Evolutionary conservation across 2,113 vertebrate species (phyloP).

Genomic region (Mionectes macconnelli): DNA sequence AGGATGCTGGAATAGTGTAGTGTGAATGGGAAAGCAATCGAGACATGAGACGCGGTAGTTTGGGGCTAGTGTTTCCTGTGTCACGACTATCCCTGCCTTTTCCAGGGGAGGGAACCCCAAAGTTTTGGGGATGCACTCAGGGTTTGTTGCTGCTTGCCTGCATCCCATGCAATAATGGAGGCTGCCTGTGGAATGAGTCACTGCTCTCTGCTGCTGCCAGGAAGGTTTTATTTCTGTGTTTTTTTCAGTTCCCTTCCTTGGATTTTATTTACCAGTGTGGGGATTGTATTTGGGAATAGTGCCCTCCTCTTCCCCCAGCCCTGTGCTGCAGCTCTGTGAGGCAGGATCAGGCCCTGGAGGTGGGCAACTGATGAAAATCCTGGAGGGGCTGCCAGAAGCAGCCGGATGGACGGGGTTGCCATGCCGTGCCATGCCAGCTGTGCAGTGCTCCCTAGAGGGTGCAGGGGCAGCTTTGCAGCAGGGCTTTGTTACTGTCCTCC

Average conservation of each 20-base stretch:
- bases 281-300: not conserved
- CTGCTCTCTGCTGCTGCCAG: not conserved
- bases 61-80: not conserved
- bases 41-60: not conserved
- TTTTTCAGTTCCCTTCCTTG: conserved; percentile 24
- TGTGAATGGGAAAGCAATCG: not conserved
- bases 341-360: not conserved
- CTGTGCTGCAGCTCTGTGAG: not conserved
- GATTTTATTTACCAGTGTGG: not conserved
- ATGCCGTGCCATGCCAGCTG: fast-evolving
- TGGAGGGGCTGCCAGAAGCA: not conserved
- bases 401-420: fast-evolving
- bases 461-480: not conserved
- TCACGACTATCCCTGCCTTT: not conserved
- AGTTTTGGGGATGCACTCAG: not conserved
- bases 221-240: not conserved
- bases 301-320: not conserved
- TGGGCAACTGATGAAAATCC: not conserved
- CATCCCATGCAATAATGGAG: not conserved
- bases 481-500: not conserved
- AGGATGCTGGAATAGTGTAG: not conserved
- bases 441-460: fast-evolving
- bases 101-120: not conserved
- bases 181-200: conserved; percentile 26
- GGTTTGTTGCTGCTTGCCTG: not conserved